Base-by-base conservation (phyloP, 2,888 invertebrate genomes). In the Apodemia zela region DNA sequence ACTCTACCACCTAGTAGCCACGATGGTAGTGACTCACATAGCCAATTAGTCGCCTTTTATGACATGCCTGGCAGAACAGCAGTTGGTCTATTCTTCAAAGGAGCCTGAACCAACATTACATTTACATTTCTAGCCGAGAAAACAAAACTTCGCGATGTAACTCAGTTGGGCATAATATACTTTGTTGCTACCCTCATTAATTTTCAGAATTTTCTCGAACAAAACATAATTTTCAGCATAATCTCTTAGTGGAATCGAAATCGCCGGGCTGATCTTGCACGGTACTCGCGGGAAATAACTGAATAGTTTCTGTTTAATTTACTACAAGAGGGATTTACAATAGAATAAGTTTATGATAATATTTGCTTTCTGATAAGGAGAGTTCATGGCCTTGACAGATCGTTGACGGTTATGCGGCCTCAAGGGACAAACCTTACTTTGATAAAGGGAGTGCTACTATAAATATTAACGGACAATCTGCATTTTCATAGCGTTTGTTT, bases 281-380 rank as follows among this genome's bases (percentile, higher is more conserved):
- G 51, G 7, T 57, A 57, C 83, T 75, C 78, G 38, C 29, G 81
- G 84, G 84, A 84, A 84, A 84, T 85, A 81, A 78, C 75, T 75
- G 78, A 78, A 78, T 82, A 80, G 83, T 82, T 79, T 73, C 73
- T 80, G 80, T 82, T 83, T 81, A 84, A 84, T 84, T 82, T 83
- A 79, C 73, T 75, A 70, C 72, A 68, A 68, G 67, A 65, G 67
- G 68, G 69, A 70, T 69, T 71, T 59, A 67, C 65, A 69, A 65
- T 65, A 66, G 65, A 65, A 58, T 70, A 75, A 68, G 65, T 74
- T 71, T 49, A 68, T 67, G 71, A 67, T 73, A 76, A 74, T 51
- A 51, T 51, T 51, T 51, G 51, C 51, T 51, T 57, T 5, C 13
- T 25, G 54, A 25, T 57, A 57, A 57, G 21, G 54, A 15, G 21